Percentiles rank a stretch among this genome's conserved stretches.
These are phyloP conservation scores for Rhogogaster chlorosoma DNA, from an alignment of 2,888 invertebrate genomes.

Conservation along the genomic window DNA sequence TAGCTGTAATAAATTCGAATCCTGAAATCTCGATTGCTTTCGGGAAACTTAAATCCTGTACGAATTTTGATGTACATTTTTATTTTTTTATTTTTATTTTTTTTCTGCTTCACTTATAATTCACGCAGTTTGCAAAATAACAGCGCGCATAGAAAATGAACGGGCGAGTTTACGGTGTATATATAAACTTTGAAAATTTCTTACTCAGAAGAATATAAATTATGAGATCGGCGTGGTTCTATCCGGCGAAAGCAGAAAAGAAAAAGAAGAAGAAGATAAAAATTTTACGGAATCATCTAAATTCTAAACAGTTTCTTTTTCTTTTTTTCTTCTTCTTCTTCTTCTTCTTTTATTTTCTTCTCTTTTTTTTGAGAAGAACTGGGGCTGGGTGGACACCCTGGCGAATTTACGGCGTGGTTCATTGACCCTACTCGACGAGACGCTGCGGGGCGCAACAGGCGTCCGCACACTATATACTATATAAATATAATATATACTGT, in stretches of 20 bases:
- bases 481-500: slow-evolving; percentile 17
- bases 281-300: background rate
- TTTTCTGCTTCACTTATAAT: background rate
- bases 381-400: slow-evolving; percentile 11
- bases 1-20: too few relatives aligned
- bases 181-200: background rate
- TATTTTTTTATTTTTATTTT: background rate
- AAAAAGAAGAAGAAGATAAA: background rate
- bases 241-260: background rate
- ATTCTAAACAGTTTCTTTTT: background rate
- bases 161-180: background rate
- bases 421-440: background rate
- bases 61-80: background rate
- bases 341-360: background rate
- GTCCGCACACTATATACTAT: background rate
- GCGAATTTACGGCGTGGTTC: slow-evolving; percentile 12
- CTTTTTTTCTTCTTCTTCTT: background rate
- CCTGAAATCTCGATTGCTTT: background rate
- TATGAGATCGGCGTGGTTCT: background rate
- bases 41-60: background rate
- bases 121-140: background rate
- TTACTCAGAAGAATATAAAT: background rate
- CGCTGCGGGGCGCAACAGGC: slow-evolving; percentile 27
- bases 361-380: background rate
- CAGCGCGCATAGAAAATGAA: background rate